Evolutionary conservation across 2,113 vertebrate species (phyloP), one percentile per base, ranked within the genome.

Genomic region (Bagarius yarrelli): DNA sequence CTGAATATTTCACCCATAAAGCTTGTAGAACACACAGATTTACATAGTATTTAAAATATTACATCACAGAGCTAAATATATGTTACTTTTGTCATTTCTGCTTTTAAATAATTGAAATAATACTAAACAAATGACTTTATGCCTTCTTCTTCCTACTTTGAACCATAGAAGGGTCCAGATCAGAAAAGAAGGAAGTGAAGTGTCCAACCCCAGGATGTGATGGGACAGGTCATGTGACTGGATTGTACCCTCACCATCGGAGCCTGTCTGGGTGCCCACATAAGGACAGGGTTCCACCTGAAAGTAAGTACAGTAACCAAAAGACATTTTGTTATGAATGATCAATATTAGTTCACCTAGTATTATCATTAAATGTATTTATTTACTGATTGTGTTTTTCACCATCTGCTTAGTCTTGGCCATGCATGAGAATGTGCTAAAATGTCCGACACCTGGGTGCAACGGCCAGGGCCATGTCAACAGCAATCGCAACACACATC

Each of bases 401-500:
- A 13, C 5, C 40, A n/a, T 69, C 23, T 82, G 30, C 81, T 66
- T 93, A 99, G 98, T 99, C 87, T 85, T 99, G 94, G 98, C 98
- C 69, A 98, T 99, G 98, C 97, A 99, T 13, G 98, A 99, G 92
- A 99, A 98, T 69, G 96, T 99, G 90, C 89, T 99, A 89, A 99
- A 99, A 92, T 99, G 98, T 91, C 98, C 98, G 16, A 99, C 98
- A 1, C 96, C 96, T 21, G 98, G 98, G 81, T 99, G 98, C 91
- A 98, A 97, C 12, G 98, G 98, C 86, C 97, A 99, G 90, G 98
- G 98, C 76, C 98, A 99, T 19, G 97, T 99, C 88, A 99, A 99
- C 93, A 99, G 98, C 92, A 99, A 99, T 91, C 96, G 98, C 85
- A 99, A 98, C 93, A 98, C 98, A 21, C 97, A 99, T 89, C 94